Evolutionary conservation across 2,888 invertebrate species (phyloP), one percentile per base, ranked within the genome.

Genomic region (Drosophila cognata): DNA sequence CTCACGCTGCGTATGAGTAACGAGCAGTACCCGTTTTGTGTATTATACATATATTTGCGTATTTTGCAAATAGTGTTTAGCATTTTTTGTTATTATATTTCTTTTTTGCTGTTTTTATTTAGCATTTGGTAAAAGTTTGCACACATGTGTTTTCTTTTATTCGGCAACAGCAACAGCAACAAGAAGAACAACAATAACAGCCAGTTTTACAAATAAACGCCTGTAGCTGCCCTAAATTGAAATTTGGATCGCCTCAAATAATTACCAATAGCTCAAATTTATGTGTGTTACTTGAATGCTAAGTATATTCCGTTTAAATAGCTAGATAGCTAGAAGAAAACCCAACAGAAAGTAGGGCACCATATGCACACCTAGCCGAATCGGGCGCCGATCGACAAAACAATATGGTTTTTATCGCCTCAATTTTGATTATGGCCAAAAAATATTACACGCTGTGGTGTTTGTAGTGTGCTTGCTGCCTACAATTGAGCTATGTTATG

Each of bases 331-430:
- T 46, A 46, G 29, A 48, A 55, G 58, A 51, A 60, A 63, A 68
- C 75, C 74, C 60, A 78, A 25, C 55, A 6, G 36, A 71, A 81
- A 81, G 68, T 85, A 89, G 85, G 86, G 88, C 85, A 73, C 86
- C 90, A 89, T 80, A 77, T 88, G 89, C 74, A 73, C 82, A 84
- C 84, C 84, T 87, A 71, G 71, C 51, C 71, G 55, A 57, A 70
- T 72, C 63, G 21, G 48, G n/a, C 13, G 10, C 46, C 46, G 50
- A 67, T 83, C 59, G 43, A 36, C 62, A 73, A 52, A 77, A 90
- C 90, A 90, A 87, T 87, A 89, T 87, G 87, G 87, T 81, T 81
- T 90, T 90, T 89, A 90, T 87, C 87, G 89, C 56, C 68, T 16
- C 60, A 76, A 55, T 63, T 70, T 75, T 82, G 89, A 88, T 82